Evolutionary conservation across 2,888 invertebrate species (phyloP).

Genomic region (Poecilus cupreus): DNA sequence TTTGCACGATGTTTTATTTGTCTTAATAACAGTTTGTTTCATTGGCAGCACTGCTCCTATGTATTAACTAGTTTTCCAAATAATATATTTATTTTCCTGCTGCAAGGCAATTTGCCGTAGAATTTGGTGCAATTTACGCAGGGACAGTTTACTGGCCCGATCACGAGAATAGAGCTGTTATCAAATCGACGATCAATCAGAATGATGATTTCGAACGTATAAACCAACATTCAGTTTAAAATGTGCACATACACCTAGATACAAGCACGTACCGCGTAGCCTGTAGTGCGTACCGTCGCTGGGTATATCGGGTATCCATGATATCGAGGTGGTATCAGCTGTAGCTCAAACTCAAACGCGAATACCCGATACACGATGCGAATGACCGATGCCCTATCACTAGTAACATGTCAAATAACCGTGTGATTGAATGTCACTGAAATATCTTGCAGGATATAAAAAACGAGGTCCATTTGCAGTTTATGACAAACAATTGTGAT

Average conservation of each 20-base stretch:
- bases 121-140: background rate
- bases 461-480: background rate
- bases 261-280: background rate
- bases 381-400: background rate
- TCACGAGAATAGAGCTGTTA: background rate
- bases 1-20: too few relatives aligned
- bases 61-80: too few relatives aligned
- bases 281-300: background rate
- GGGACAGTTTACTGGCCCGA: background rate
- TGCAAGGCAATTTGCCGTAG: background rate
- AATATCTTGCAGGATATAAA: background rate
- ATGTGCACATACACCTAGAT: background rate
- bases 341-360: background rate
- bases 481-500: conserved; percentile 8
- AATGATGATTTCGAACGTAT: background rate
- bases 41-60: too few relatives aligned
- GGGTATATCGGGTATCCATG: background rate
- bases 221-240: background rate
- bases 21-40: too few relatives aligned
- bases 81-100: background rate
- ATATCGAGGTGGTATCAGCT: background rate
- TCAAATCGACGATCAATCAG: background rate
- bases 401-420: background rate
- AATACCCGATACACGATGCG: background rate
- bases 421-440: background rate